phyloP scores from a whole-genome alignment of 1,140 invertebrate genomes.

The Antheraea pernyi region DNA sequence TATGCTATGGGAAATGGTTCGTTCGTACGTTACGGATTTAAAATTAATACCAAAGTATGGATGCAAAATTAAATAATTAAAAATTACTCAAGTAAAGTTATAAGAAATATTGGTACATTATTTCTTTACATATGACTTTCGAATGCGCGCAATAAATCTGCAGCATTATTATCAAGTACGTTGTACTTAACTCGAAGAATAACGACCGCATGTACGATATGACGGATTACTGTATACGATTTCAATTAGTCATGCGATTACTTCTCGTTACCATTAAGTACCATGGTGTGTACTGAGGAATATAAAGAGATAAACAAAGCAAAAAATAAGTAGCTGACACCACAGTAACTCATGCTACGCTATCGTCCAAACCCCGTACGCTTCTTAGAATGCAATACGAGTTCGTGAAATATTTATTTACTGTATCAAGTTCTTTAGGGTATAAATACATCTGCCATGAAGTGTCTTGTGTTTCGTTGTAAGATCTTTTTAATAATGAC shows the following conservation, averaged over 20 bases:
- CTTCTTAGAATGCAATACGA: constrained; percentile 67
- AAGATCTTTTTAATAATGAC: constrained; percentile 39
- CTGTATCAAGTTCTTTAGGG: constrained; percentile 58
- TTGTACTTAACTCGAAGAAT: constrained; percentile 4
- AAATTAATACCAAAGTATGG: neutral
- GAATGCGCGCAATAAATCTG: neutral
- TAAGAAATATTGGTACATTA: neutral
- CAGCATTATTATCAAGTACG: neutral
- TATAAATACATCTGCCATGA: constrained; percentile 46
- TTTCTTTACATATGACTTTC: neutral
- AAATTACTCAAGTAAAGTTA: neutral
- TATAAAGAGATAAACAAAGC: constrained; percentile 45
- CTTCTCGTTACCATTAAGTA: constrained; percentile 62
- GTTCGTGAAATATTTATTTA: constrained; percentile 67
- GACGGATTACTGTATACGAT: constrained; percentile 38
- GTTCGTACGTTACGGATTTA: too few species aligned
- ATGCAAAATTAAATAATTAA: neutral
- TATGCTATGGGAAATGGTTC: too few species aligned
- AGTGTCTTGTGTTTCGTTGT: constrained; percentile 34
- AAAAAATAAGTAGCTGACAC: constrained; percentile 43
- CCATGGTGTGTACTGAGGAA: constrained; percentile 29
- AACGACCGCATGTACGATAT: constrained; percentile 13
- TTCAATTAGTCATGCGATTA: constrained; percentile 55
- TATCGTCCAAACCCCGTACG: constrained; percentile 39
- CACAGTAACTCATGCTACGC: constrained; percentile 46